These are phyloP conservation scores for Sciaenops ocellatus DNA, from an alignment of 2,797 vertebrate genomes.

Conservation along the genomic window DNA sequence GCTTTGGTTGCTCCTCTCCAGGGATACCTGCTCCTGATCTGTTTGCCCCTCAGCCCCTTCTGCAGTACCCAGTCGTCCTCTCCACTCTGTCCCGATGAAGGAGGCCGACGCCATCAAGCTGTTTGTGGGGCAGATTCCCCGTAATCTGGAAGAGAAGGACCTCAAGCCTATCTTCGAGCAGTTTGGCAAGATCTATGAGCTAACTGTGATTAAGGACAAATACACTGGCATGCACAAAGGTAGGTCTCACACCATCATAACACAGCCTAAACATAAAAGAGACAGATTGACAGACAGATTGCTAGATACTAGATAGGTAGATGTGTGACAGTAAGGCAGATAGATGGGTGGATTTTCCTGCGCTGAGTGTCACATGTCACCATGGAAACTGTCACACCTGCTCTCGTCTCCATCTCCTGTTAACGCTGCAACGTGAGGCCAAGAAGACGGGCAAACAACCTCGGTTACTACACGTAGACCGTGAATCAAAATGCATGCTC, in stretches of 20 bases:
- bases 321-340: slow-evolving; percentile 51
- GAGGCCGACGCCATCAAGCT: slow-evolving; percentile 89
- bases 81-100: slow-evolving; percentile 84
- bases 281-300: slow-evolving; percentile 15
- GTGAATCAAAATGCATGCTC: slow-evolving; percentile 3
- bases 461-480: not conserved
- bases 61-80: slow-evolving; percentile 63
- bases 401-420: slow-evolving; percentile 60
- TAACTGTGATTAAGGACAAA: slow-evolving; percentile 90
- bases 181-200: slow-evolving; percentile 89
- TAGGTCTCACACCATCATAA: slow-evolving; percentile 63
- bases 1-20: slow-evolving; percentile 60
- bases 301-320: slow-evolving; percentile 24
- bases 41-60: slow-evolving; percentile 56
- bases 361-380: slow-evolving; percentile 70
- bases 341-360: slow-evolving; percentile 56
- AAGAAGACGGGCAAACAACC: slow-evolving; percentile 36
- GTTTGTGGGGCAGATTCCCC: slow-evolving; percentile 88
- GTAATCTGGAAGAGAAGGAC: slow-evolving; percentile 89
- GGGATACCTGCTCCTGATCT: slow-evolving; percentile 70
- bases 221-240: slow-evolving; percentile 91
- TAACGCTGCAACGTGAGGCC: slow-evolving; percentile 47
- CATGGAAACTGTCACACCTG: slow-evolving; percentile 81
- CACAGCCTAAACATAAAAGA: slow-evolving; percentile 38
- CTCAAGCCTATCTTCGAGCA: slow-evolving; percentile 89